These are phyloP conservation scores for Cairina moschata DNA, from an alignment of 2,113 vertebrate species.

Conservation along the genomic window DNA sequence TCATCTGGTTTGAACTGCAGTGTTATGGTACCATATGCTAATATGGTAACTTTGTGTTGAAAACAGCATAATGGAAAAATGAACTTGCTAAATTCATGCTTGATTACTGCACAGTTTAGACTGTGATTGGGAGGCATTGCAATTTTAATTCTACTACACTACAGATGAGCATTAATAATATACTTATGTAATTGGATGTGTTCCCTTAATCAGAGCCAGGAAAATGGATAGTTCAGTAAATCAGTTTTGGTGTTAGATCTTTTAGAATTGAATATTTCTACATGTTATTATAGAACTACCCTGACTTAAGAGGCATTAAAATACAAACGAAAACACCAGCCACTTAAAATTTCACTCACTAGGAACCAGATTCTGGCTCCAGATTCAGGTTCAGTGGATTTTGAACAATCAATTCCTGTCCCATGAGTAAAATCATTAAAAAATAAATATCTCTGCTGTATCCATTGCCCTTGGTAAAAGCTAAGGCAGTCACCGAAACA, in stretches of 20 bases:
- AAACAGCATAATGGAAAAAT: constrained; percentile 76
- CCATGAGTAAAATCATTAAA: background rate
- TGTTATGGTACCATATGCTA: constrained; percentile 62
- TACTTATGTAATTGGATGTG: constrained; percentile 59
- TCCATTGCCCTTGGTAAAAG: background rate
- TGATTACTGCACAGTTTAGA: constrained; percentile 64
- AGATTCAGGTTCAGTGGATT: background rate
- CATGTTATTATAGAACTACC: background rate
- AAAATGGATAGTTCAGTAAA: constrained; percentile 63
- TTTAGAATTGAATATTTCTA: constrained; percentile 17
- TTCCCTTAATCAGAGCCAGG: constrained; percentile 64
- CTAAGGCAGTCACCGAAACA: background rate
- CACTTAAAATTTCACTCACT: background rate
- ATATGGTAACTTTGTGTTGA: constrained; percentile 68
- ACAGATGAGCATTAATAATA: constrained; percentile 70
- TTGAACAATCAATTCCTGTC: background rate
- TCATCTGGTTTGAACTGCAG: constrained; percentile 18
- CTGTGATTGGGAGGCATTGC: constrained; percentile 66
- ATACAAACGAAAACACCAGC: background rate
- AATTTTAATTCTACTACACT: constrained; percentile 69
- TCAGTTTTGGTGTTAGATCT: constrained; percentile 28
- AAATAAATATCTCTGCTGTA: background rate
- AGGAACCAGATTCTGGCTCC: background rate
- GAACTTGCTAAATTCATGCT: constrained; percentile 75
- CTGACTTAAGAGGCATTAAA: background rate